These are phyloP conservation scores for Rhinoderma darwinii DNA, from an alignment of 2,113 vertebrate genomes.

Conservation along the genomic window DNA sequence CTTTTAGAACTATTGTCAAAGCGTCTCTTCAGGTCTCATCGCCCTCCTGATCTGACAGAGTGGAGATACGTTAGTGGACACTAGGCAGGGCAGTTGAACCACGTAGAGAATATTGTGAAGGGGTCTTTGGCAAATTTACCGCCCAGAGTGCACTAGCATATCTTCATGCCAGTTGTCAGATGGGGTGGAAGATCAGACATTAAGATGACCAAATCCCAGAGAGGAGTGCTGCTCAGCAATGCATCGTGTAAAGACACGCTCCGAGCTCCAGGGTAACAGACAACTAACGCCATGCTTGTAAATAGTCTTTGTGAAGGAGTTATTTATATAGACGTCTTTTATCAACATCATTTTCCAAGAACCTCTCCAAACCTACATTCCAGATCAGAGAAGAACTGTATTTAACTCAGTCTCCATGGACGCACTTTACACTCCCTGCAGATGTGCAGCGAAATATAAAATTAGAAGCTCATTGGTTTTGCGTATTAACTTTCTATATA, in stretches of 20 bases:
- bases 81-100: no score
- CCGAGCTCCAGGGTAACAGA: neutral
- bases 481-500: neutral
- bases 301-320: neutral
- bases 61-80: no score
- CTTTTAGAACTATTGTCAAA: no score
- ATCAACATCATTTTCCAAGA: slow-evolving; percentile 46
- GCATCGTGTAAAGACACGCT: neutral
- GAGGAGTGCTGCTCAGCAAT: neutral
- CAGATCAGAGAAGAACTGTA: slow-evolving; percentile 47
- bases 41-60: no score
- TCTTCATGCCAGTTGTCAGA: no score
- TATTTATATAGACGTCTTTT: slow-evolving; percentile 38
- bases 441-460: slow-evolving; percentile 14
- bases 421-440: slow-evolving; percentile 18
- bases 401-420: slow-evolving; percentile 57
- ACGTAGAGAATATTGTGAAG: no score
- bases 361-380: neutral
- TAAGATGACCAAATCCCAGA: neutral
- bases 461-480: neutral
- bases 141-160: no score
- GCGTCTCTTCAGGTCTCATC: no score
- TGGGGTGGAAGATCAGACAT: no score
- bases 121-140: no score
- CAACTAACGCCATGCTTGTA: neutral